Conservation (phyloP, 1,140 invertebrate species). For the Bombus breviceps region DNA sequence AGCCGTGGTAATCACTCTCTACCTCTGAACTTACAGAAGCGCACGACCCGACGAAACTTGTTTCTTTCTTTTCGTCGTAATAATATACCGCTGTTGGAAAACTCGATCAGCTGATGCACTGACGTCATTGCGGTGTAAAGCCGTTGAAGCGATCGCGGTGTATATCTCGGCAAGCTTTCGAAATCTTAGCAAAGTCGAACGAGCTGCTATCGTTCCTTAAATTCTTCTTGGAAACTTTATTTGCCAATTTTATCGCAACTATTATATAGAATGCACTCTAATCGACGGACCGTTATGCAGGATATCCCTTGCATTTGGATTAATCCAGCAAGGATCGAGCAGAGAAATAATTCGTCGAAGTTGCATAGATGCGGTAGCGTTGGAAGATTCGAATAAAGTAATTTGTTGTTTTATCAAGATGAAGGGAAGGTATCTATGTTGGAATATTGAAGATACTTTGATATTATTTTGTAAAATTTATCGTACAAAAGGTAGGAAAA, state of each 20-base stretch:
- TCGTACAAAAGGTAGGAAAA: too few relatives aligned
- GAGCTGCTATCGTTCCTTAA: background rate
- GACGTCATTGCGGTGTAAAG: constrained; percentile 44
- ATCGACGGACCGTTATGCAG: background rate
- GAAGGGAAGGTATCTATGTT: too few relatives aligned
- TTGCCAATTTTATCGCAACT: background rate
- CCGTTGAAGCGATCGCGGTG: background rate
- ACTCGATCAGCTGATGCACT: constrained; percentile 48
- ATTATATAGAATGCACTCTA: background rate
- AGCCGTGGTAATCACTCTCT: background rate
- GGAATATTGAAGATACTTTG: too few relatives aligned
- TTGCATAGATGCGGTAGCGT: too few relatives aligned
- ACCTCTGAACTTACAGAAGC: background rate
- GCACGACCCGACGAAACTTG: background rate
- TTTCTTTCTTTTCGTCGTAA: background rate
- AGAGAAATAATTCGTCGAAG: too few relatives aligned
- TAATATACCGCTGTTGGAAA: constrained; percentile 4
- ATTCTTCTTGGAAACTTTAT: background rate
- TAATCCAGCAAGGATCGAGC: too few relatives aligned
- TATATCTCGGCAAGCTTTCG: background rate
- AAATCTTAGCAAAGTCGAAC: background rate
- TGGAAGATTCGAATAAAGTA: too few relatives aligned
- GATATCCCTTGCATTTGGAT: too few relatives aligned
- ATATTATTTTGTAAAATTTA: too few relatives aligned
- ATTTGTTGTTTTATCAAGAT: too few relatives aligned